Percentiles rank a stretch among this genome's conserved stretches.
phyloP scores from a whole-genome alignment of 2,797 vertebrate species.

The Cynodonichthys magdalenae region DNA sequence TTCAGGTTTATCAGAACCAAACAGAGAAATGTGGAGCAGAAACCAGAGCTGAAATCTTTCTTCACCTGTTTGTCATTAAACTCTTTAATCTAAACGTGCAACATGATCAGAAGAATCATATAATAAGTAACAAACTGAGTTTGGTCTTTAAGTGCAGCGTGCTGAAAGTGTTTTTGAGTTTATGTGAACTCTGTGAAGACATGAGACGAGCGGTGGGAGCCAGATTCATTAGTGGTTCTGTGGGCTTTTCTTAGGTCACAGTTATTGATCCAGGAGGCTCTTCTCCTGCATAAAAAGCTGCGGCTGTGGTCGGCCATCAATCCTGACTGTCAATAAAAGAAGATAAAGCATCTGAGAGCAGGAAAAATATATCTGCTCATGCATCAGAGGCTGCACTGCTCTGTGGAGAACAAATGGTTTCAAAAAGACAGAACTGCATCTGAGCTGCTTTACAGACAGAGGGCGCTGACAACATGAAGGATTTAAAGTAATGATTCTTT shows the following conservation, averaged over 20 bases:
- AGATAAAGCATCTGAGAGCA: conserved; percentile 38
- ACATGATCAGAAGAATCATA: neutral
- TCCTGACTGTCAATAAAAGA: conserved; percentile 56
- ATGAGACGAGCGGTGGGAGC: conserved; percentile 24
- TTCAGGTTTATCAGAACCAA: conserved; percentile 5
- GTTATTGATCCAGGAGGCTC: conserved; percentile 73
- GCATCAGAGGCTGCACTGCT: conserved; percentile 14
- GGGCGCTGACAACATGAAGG: conserved; percentile 71
- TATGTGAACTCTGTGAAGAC: neutral
- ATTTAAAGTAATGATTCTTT: neutral
- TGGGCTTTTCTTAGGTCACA: conserved; percentile 65
- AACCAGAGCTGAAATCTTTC: conserved; percentile 34
- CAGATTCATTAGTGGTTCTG: conserved; percentile 80
- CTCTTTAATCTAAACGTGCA: neutral
- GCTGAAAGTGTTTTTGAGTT: too few species aligned
- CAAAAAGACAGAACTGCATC: conserved; percentile 7
- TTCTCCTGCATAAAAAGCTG: conserved; percentile 61
- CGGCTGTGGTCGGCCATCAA: conserved; percentile 52
- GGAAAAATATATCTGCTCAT: conserved; percentile 18
- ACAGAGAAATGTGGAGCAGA: conserved; percentile 34
- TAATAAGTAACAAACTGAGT: neutral
- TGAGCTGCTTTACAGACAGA: conserved; percentile 60
- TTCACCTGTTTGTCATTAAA: too few species aligned
- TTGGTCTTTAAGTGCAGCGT: neutral
- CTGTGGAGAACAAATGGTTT: conserved; percentile 40